Percentiles rank a stretch among this genome's conserved stretches.
Conservation (phyloP, 1,140 invertebrate genomes). For the Dysdera silvatica region DNA sequence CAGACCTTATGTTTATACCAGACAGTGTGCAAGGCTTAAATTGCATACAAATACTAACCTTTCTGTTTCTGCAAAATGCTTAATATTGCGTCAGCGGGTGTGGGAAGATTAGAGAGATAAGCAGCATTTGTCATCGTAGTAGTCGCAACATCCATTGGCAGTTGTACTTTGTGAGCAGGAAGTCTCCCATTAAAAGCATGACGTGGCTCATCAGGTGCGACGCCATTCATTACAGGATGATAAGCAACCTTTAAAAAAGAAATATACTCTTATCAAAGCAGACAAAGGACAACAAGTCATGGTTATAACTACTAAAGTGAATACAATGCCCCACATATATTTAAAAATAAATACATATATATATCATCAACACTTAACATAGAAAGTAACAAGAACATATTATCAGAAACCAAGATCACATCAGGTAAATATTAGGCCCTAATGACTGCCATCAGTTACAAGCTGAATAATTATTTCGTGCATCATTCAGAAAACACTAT, state of each 20-base stretch:
- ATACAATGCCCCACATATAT: too few relatives aligned
- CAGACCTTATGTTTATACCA: not conserved
- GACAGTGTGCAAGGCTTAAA: not conserved
- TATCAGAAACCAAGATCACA: too few relatives aligned
- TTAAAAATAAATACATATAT: too few relatives aligned
- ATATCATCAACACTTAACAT: too few relatives aligned
- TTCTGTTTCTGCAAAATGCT: slow-evolving; percentile 28
- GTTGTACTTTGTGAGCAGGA: slow-evolving; percentile 14
- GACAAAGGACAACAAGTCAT: too few relatives aligned
- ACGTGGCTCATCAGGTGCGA: slow-evolving; percentile 18
- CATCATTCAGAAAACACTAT: too few relatives aligned
- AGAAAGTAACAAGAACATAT: too few relatives aligned
- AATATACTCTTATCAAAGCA: too few relatives aligned
- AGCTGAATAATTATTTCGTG: too few relatives aligned
- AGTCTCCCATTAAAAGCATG: slow-evolving; percentile 24
- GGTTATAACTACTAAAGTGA: too few relatives aligned
- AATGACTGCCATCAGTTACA: too few relatives aligned
- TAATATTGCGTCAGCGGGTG: slow-evolving; percentile 24
- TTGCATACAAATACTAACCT: not conserved
- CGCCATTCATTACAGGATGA: slow-evolving; percentile 23
- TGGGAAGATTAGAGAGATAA: slow-evolving; percentile 21
- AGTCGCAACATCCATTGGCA: slow-evolving; percentile 22
- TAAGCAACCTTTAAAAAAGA: slow-evolving; percentile 25
- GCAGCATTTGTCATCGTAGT: slow-evolving; percentile 12
- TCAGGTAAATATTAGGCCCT: too few relatives aligned